Evolutionary conservation across 2,113 vertebrate species (phyloP).

Genomic region (Urocitellus parryii): DNA sequence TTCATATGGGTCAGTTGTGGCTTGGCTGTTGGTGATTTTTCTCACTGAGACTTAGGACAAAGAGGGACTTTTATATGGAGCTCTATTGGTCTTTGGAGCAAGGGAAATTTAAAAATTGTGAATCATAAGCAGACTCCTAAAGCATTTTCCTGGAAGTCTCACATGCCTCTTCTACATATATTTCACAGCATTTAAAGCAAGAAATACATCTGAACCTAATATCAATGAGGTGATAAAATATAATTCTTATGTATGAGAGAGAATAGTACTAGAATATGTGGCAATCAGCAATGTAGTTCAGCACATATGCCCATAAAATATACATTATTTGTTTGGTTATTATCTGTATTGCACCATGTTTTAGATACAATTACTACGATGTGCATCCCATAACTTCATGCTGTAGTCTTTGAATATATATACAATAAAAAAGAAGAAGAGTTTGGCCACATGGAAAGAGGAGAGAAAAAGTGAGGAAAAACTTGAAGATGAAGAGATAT

Average conservation of each 20-base stretch:
- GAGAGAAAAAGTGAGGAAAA: neutral
- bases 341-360: neutral
- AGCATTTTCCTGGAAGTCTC: neutral
- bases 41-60: neutral
- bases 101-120: neutral
- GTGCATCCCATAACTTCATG: neutral
- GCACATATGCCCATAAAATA: neutral
- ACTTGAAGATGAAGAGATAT: neutral
- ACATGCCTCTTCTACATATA: neutral
- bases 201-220: neutral
- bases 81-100: neutral
- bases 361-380: neutral
- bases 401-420: neutral
- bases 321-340: neutral
- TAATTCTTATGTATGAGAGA: neutral
- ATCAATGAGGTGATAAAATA: neutral
- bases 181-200: conserved; percentile 32
- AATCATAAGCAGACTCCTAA: neutral
- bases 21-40: neutral
- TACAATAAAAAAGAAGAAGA: neutral
- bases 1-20: neutral
- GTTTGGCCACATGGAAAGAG: neutral
- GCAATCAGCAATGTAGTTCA: neutral
- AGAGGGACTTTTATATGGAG: neutral
- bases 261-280: neutral